Percentiles rank a stretch among this genome's conserved stretches.
These are phyloP conservation scores for Anguilla rostrata DNA, from an alignment of 2,113 vertebrate genomes.

Conservation along the genomic window DNA sequence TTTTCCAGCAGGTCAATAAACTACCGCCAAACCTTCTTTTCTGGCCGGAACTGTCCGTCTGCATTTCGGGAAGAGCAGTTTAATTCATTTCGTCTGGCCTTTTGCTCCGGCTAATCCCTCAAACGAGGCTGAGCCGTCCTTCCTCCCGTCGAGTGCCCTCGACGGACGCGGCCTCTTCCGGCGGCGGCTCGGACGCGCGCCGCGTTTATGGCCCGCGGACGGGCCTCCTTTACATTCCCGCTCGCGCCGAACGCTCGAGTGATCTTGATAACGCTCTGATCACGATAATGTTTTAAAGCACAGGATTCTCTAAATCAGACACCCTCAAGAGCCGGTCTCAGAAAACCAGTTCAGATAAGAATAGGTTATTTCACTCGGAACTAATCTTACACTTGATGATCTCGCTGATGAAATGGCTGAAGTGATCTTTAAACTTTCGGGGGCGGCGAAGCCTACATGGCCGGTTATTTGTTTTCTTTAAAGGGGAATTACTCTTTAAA, in stretches of 20 bases:
- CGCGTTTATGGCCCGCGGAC: not conserved
- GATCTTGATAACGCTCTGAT: not conserved
- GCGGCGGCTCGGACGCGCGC: not conserved
- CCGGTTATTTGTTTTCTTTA: no score
- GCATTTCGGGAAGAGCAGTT: conserved; percentile 4
- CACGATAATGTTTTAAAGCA: not conserved
- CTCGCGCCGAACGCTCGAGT: not conserved
- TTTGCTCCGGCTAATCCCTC: not conserved
- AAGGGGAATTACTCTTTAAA: no score
- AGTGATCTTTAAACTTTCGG: no score
- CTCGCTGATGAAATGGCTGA: not conserved
- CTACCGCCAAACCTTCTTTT: conserved; percentile 6
- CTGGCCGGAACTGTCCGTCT: not conserved
- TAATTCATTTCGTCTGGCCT: conserved; percentile 9
- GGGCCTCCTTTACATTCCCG: not conserved
- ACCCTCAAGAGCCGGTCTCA: not conserved
- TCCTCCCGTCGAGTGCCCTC: not conserved
- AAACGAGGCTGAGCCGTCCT: not conserved
- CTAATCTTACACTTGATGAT: not conserved
- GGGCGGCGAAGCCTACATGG: no score
- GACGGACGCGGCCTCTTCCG: not conserved
- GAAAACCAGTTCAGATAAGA: not conserved
- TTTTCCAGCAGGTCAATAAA: no score
- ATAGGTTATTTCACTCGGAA: not conserved
- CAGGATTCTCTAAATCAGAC: not conserved